A percentile compares a stretch with the other conserved stretches of the same genome.
Evolutionary conservation across 1,140 invertebrate species (phyloP).

Genomic region (Araneus ventricosus): DNA sequence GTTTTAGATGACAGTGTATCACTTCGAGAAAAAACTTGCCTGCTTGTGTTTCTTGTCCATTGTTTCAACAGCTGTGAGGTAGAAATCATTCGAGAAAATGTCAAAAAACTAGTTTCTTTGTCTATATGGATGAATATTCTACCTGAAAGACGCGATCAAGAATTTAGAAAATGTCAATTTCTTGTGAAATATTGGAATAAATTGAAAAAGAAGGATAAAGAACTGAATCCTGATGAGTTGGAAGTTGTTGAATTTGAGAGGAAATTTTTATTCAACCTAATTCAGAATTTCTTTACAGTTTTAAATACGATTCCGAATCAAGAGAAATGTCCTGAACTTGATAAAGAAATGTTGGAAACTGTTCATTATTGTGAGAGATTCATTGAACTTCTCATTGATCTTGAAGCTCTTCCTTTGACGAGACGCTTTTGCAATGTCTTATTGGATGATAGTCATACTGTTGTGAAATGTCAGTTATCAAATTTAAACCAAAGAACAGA

Average conservation of each 20-base stretch:
- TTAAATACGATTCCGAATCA: conserved; percentile 86
- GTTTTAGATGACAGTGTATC: conserved; percentile 82
- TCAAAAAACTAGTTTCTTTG: conserved; percentile 94
- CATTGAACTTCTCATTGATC: conserved; percentile 96
- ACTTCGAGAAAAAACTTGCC: conserved; percentile 89
- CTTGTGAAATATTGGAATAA: conserved; percentile 96
- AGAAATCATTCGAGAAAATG: conserved; percentile 93
- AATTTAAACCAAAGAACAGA: conserved; percentile 88
- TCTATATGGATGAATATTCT: conserved; percentile 96
- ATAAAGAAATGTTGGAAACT: conserved; percentile 83
- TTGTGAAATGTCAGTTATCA: conserved; percentile 93
- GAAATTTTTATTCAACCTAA: conserved; percentile 91
- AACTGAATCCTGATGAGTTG: conserved; percentile 85
- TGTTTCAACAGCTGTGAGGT: conserved; percentile 94
- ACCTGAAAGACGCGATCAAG: conserved; percentile 88
- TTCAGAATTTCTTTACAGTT: conserved; percentile 93
- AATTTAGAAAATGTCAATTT: conserved; percentile 92
- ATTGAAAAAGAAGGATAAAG: conserved; percentile 90
- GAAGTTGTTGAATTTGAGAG: conserved; percentile 92
- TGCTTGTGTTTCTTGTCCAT: conserved; percentile 96
- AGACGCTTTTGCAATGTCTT: conserved; percentile 98
- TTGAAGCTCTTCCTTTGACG: conserved; percentile 96
- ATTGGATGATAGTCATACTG: conserved; percentile 95
- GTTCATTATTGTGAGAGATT: conserved; percentile 96
- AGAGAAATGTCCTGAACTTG: conserved; percentile 78